Evolutionary conservation across 2,113 vertebrate genomes (phyloP), one percentile per base, ranked within the genome.

Genomic region (Anthoscopus minutus): DNA sequence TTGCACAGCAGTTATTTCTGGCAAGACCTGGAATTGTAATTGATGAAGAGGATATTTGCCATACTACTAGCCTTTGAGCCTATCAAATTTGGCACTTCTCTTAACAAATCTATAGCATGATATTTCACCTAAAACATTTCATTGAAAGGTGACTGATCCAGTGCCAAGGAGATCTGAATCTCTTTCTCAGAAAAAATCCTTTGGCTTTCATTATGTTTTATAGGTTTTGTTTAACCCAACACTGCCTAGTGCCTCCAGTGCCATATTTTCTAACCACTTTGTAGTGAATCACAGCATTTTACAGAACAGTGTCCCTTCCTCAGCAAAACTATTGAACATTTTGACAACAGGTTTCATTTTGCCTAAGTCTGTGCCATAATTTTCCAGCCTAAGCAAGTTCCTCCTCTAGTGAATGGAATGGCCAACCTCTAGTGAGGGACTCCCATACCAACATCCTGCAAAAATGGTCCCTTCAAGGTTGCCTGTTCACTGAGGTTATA

Each of bases 1-100:
- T 95, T 94, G 27, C 64, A 88, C 50, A 78, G 51, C 81, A 82
- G 67, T 94, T 91, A 88, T 96, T 96, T 92, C 95, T 93, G 94
- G 89, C 92, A 89, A 88, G 74, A 70, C 17, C 25, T 71, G 51
- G 62, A 80, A 62, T 13, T 90, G 38, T 66, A 92, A 86, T 71
- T 44, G 44, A 86, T 81, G 84, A 94, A 79, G 77, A 94, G 40
- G n/a, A 88, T 16, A 77, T 70, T 87, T 17, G 48, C 71, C 51
- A 23, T 73, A 62, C 22, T 80, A 73, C 74, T 66, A 70, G 31
- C 67, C 38, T 95, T 88, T 15, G 22, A 88, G 44, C 6, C 3
- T 69, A 92, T 82, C 13, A 72, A 89, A 74, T 92, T 56, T 88
- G 85, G 60, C 81, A 92, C 64, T 93, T 82, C 74, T 77, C 78